phyloP scores from a whole-genome alignment of 2,113 vertebrate genomes.

The Desmodus rotundus region DNA sequence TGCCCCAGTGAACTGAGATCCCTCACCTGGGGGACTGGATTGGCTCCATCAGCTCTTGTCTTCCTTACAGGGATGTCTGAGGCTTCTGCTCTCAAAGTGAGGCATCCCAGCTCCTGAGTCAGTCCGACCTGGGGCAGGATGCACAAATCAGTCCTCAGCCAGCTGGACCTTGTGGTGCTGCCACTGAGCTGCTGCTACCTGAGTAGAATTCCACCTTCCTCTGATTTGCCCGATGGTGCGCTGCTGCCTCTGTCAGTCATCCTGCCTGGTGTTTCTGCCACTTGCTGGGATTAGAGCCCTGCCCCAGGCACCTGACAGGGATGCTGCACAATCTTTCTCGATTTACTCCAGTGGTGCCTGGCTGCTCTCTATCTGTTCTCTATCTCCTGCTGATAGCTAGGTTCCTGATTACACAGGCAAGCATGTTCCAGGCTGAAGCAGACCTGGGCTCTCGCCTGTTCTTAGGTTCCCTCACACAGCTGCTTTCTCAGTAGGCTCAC shows the following conservation, averaged over 20 bases:
- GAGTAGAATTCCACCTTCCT: background rate
- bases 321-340: background rate
- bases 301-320: background rate
- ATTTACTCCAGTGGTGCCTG: background rate
- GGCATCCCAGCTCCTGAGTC: background rate
- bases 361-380: too few relatives aligned
- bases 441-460: background rate
- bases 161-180: background rate
- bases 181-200: accelerated
- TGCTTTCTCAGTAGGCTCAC: background rate
- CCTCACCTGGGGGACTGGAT: background rate
- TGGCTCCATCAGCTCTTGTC: background rate
- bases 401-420: background rate
- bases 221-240: accelerated
- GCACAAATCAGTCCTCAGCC: too few relatives aligned
- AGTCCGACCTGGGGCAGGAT: background rate
- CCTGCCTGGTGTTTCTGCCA: background rate
- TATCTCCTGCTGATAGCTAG: background rate
- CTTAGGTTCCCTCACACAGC: background rate
- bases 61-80: background rate
- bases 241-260: background rate
- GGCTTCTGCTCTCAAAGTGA: background rate
- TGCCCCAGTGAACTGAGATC: background rate
- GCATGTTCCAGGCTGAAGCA: background rate
- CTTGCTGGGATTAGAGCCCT: background rate